A percentile compares a stretch with the other conserved stretches of the same genome.
Conservation (phyloP, 2,797 vertebrate genomes). For the Microchirus variegatus region DNA sequence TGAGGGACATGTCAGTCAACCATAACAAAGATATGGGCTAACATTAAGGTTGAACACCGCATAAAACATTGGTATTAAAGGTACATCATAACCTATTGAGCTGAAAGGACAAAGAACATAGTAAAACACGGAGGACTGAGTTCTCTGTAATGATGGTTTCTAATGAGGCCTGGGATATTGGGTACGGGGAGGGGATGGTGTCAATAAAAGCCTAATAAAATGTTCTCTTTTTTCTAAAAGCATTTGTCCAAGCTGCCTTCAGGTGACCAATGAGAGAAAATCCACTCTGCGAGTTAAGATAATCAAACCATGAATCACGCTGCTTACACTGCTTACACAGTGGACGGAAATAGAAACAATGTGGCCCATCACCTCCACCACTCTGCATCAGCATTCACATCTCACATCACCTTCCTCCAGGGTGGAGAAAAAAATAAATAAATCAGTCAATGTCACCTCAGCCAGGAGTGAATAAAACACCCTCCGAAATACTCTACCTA, state of each 20-base stretch:
- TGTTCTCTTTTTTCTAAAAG: not conserved
- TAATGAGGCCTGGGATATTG: constrained; percentile 51
- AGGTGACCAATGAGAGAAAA: constrained; percentile 19
- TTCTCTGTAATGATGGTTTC: constrained; percentile 45
- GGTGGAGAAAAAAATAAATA: not conserved
- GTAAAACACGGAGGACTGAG: constrained; percentile 32
- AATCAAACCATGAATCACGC: constrained; percentile 66
- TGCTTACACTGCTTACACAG: constrained; percentile 23
- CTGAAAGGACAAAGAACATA: constrained; percentile 51
- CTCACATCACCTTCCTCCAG: constrained; percentile 30
- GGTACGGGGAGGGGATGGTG: constrained; percentile 27
- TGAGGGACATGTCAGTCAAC: constrained; percentile 30
- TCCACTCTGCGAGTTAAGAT: constrained; percentile 37
- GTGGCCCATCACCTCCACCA: constrained; percentile 47
- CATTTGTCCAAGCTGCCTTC: constrained; percentile 21
- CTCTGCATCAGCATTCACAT: constrained; percentile 58
- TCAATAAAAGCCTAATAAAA: constrained; percentile 41
- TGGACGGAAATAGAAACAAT: constrained; percentile 57
- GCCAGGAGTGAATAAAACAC: constrained; percentile 6
- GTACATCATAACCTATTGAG: constrained; percentile 35
- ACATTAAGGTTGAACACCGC: constrained; percentile 36
- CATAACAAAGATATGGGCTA: constrained; percentile 46
- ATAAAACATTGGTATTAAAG: constrained; percentile 42
- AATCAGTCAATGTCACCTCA: constrained; percentile 64
- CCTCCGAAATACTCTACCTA: constrained; percentile 46